Base-by-base conservation (phyloP, 1,140 invertebrate species). In the Drosophila sp. region DNA sequence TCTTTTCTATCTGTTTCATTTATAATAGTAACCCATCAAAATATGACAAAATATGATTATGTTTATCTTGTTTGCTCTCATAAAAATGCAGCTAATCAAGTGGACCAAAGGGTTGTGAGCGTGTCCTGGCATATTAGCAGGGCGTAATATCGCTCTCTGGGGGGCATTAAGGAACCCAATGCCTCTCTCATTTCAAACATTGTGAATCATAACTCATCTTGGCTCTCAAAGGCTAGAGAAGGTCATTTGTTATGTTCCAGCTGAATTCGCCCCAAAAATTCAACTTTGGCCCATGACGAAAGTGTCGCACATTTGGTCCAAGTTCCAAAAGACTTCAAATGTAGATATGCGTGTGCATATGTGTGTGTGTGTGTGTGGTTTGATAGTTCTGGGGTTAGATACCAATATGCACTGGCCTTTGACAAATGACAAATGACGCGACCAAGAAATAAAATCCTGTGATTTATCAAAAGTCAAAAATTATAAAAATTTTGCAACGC, bases 401-500 rank as follows among this genome's bases (percentile, higher is more conserved):
- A 11, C 36, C 70, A 50, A 72, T 54, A 73, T 74, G 71, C 71
- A 69, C 58, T 70, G 41, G 72, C 51, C 62, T 18, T 65, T 87
- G 82, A 87, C 82, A 87, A 87, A 87, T 87, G 82, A 87, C 82
- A 87, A 87, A 87, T 87, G 83, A 89, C 59, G 61, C 69, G 75
- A 51, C 32, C 21, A 14, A 40, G 32, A 50, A 40, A 56, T 53
- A 32, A 61, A 65, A 59, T 50, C 36, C 65, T 82, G 82, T 72
- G 82, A 89, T 87, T 87, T 87, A 76, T 87, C 82, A 87, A 89
- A 70, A 89, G 77, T 72, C 62, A 67, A 72, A 82, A 81, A 81
- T 83, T 80, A 78, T 83, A 70, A 67, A 57, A 56, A 43, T 63
- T 74, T 70, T 54, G 75, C 75, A 70, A 77, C 64, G 75, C 80